These are phyloP conservation scores for Metopia argyrocephala DNA, from an alignment of 2,888 invertebrate species.

Conservation along the genomic window DNA sequence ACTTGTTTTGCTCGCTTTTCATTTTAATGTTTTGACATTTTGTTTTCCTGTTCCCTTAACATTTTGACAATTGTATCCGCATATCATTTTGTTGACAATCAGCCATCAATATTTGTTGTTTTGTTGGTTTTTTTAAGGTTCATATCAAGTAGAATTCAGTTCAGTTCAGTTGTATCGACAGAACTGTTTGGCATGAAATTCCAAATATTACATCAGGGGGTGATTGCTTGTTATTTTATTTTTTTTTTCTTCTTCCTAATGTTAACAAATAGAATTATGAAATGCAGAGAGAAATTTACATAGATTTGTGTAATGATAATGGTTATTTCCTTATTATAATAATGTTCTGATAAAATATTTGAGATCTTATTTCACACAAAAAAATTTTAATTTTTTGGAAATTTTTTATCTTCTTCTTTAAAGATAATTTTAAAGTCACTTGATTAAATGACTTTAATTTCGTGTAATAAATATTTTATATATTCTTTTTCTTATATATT, in stretches of 20 bases:
- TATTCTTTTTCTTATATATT: no score
- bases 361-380: no score
- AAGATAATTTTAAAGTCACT: no score
- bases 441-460: no score
- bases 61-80: conserved; percentile 62
- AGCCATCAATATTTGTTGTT: conserved; percentile 55
- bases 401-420: no score
- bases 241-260: conserved; percentile 19
- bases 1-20: not conserved
- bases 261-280: conserved; percentile 26
- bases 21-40: conserved; percentile 61
- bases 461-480: no score
- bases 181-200: conserved; percentile 3
- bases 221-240: no score
- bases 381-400: no score
- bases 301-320: conserved; percentile 55
- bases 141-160: conserved; percentile 9
- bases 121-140: not conserved
- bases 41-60: conserved; percentile 54
- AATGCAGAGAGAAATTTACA: conserved; percentile 36
- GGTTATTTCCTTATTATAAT: conserved; percentile 44
- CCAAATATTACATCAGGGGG: conserved; percentile 30
- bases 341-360: no score
- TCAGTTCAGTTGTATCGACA: not conserved
- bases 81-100: conserved; percentile 62